phyloP scores from a whole-genome alignment of 2,113 vertebrate genomes.

The Perca flavescens region DNA sequence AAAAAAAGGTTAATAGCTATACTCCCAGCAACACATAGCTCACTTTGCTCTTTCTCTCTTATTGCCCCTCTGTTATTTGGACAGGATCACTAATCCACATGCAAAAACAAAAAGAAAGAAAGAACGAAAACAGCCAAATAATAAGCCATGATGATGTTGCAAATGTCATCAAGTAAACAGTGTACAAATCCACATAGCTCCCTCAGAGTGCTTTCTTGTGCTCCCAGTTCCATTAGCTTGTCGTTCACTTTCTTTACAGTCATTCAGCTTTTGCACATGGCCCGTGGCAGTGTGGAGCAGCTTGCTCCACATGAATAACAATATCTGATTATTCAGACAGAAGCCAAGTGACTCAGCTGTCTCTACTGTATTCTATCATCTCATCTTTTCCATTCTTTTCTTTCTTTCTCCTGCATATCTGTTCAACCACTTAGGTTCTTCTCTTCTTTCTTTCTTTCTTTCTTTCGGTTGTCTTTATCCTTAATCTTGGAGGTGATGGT shows the following conservation, averaged over 20 bases:
- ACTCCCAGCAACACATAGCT: slow-evolving; percentile 25
- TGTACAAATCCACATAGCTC: slow-evolving; percentile 41
- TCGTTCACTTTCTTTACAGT: slow-evolving; percentile 70
- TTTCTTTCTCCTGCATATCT: slow-evolving; percentile 20
- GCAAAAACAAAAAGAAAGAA: background rate
- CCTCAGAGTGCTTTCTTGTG: slow-evolving; percentile 61
- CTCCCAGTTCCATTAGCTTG: slow-evolving; percentile 74
- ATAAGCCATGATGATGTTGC: slow-evolving; percentile 51
- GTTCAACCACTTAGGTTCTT: slow-evolving; percentile 6
- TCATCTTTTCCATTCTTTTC: slow-evolving; percentile 38
- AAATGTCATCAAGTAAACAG: slow-evolving; percentile 68
- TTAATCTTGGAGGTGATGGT: slow-evolving; percentile 46
- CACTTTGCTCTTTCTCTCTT: slow-evolving; percentile 5
- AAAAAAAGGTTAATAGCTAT: slow-evolving; percentile 34
- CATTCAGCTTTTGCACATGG: slow-evolving; percentile 80
- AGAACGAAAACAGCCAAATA: slow-evolving; percentile 40
- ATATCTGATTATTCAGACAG: slow-evolving; percentile 77
- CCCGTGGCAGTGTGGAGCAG: slow-evolving; percentile 66
- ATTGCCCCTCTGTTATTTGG: slow-evolving; percentile 17
- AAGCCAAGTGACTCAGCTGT: slow-evolving; percentile 80
- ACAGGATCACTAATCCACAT: slow-evolving; percentile 5
- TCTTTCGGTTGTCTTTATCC: slow-evolving; percentile 24
- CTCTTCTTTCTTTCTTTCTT: background rate
- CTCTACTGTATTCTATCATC: slow-evolving; percentile 75
- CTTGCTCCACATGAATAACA: slow-evolving; percentile 79